Conservation (phyloP, 2,113 vertebrate genomes). For the Salvelinus alpinus region DNA sequence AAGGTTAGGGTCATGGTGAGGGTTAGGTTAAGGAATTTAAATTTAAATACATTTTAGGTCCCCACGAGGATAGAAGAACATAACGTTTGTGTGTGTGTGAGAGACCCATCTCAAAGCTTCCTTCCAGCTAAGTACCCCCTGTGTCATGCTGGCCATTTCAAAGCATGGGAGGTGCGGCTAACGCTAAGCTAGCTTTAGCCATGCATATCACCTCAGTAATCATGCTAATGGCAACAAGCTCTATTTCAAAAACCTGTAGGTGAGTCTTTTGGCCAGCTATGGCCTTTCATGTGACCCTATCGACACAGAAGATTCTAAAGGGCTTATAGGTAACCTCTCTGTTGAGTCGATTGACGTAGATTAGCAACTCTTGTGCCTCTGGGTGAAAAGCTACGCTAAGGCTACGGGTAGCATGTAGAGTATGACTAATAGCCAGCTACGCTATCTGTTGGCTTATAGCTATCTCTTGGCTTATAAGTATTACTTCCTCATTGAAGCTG, state of each 20-base stretch:
- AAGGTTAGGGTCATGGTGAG: too few species aligned
- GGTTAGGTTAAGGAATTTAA: too few species aligned
- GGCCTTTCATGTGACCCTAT: neutral
- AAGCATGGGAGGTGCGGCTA: too few species aligned
- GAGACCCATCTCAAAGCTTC: neutral
- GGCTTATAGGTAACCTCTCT: neutral
- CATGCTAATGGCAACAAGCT: neutral
- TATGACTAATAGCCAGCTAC: conserved; percentile 7
- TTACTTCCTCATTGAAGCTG: conserved; percentile 34
- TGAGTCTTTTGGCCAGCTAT: neutral
- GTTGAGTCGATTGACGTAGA: neutral
- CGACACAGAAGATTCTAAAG: neutral
- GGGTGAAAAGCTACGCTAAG: conserved; percentile 6
- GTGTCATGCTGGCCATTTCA: neutral
- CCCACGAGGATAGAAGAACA: too few species aligned
- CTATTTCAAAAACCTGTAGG: conserved; percentile 1
- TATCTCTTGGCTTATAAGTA: conserved; percentile 22
- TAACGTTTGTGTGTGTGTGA: neutral
- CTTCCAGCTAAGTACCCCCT: neutral
- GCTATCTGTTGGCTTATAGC: conserved; percentile 4
- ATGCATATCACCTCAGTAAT: too few species aligned
- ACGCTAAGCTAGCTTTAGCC: too few species aligned
- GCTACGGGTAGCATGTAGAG: conserved; percentile 7
- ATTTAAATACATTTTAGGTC: too few species aligned
- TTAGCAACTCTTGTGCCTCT: conserved; percentile 13